These are phyloP conservation scores for Anas bernieri DNA, from an alignment of 2,797 vertebrate species.

Conservation along the genomic window DNA sequence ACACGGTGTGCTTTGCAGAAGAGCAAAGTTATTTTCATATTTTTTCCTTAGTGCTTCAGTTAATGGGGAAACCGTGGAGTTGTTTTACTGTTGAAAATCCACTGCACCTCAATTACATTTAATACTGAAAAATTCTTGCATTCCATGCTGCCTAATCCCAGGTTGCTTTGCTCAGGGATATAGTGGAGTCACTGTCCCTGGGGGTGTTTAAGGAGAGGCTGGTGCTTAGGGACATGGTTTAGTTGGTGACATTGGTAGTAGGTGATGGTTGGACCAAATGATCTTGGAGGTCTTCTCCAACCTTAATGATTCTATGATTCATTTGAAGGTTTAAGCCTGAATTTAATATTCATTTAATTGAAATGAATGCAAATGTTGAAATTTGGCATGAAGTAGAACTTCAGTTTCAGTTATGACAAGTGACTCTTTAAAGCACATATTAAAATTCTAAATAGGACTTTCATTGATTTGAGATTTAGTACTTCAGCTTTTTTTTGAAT, in stretches of 20 bases:
- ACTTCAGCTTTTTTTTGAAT: background rate
- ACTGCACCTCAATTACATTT: background rate
- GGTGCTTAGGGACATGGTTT: no score
- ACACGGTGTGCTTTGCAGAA: background rate
- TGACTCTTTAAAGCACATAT: background rate
- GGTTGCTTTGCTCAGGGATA: background rate
- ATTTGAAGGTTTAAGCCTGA: background rate
- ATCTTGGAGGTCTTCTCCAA: no score
- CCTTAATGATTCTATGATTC: background rate
- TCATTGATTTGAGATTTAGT: background rate
- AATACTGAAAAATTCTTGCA: background rate
- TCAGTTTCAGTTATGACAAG: background rate
- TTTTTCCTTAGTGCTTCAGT: background rate
- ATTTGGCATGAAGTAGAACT: background rate
- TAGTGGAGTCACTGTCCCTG: no score
- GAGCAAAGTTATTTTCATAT: background rate
- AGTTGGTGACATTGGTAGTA: no score
- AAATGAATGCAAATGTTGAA: background rate
- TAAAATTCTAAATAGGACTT: background rate
- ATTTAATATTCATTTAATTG: background rate
- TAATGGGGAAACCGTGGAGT: background rate
- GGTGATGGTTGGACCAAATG: no score
- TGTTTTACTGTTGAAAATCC: background rate
- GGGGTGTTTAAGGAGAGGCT: no score
- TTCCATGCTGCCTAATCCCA: background rate